Percentiles rank a stretch among this genome's conserved stretches.
These are phyloP conservation scores for Labeo rohita DNA, from an alignment of 2,113 vertebrate species.

Conservation along the genomic window DNA sequence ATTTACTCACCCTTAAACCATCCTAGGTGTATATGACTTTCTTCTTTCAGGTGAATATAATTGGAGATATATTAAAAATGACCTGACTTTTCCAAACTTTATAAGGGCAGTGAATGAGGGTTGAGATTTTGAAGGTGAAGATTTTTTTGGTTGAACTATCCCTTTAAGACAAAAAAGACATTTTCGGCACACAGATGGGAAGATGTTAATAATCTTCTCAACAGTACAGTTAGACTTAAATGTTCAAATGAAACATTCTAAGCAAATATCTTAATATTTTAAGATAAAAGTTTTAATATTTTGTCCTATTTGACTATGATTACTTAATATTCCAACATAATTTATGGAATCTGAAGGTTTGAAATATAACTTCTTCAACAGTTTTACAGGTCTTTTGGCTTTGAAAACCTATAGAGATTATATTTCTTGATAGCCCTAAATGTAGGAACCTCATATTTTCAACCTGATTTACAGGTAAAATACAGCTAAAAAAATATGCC, in stretches of 20 bases:
- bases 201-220: not conserved
- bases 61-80: too few species aligned
- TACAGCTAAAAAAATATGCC: not conserved
- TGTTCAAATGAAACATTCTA: not conserved
- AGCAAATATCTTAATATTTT: not conserved
- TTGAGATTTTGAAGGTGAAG: too few species aligned
- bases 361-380: not conserved
- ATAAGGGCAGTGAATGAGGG: too few species aligned
- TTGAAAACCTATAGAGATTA: not conserved
- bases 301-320: not conserved
- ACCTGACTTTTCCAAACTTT: too few species aligned
- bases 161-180: not conserved
- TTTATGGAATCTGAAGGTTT: not conserved
- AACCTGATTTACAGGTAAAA: not conserved
- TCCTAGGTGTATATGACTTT: too few species aligned
- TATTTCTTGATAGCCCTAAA: not conserved
- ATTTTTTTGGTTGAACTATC: too few species aligned
- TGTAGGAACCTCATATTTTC: not conserved
- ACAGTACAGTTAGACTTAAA: not conserved
- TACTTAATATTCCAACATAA: not conserved
- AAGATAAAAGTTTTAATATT: not conserved
- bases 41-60: too few species aligned
- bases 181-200: not conserved
- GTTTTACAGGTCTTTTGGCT: not conserved
- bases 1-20: too few species aligned